These are phyloP conservation scores for Bombus affinis DNA, from an alignment of 1,140 invertebrate species.

Conservation along the genomic window DNA sequence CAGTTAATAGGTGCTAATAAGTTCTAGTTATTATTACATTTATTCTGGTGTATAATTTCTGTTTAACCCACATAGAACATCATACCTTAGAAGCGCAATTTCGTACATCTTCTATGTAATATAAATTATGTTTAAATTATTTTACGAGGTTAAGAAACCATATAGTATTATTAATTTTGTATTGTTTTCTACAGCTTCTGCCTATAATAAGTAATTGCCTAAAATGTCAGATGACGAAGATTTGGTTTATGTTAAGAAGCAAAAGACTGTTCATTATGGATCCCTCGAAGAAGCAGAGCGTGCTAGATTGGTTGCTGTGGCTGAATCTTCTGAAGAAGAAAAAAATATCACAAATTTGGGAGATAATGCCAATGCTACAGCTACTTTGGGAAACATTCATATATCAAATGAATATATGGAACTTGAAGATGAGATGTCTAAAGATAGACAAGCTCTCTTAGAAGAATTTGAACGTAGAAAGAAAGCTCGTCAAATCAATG, in stretches of 20 bases:
- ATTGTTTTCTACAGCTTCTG: not conserved
- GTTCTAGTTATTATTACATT: not conserved
- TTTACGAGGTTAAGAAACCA: not conserved
- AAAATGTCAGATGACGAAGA: constrained; percentile 95
- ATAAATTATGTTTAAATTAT: constrained; percentile 2
- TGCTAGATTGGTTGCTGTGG: constrained; percentile 82
- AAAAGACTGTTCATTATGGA: constrained; percentile 92
- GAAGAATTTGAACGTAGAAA: constrained; percentile 97
- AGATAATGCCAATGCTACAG: constrained; percentile 74
- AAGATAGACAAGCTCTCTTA: constrained; percentile 93
- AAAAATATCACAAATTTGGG: constrained; percentile 78
- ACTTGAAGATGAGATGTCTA: constrained; percentile 92
- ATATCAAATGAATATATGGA: constrained; percentile 95
- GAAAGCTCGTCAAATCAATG: constrained; percentile 95
- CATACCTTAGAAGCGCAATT: not conserved
- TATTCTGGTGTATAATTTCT: not conserved
- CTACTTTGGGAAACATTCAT: constrained; percentile 85
- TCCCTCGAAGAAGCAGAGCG: constrained; percentile 92
- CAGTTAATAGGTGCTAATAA: not conserved
- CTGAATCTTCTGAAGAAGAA: constrained; percentile 81
- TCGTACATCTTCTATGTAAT: not conserved
- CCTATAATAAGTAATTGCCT: not conserved
- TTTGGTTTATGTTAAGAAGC: constrained; percentile 88
- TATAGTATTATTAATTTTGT: not conserved
- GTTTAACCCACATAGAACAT: not conserved